These are phyloP conservation scores for Campylomormyrus numenius DNA, from an alignment of 2,113 vertebrate species.

Conservation along the genomic window DNA sequence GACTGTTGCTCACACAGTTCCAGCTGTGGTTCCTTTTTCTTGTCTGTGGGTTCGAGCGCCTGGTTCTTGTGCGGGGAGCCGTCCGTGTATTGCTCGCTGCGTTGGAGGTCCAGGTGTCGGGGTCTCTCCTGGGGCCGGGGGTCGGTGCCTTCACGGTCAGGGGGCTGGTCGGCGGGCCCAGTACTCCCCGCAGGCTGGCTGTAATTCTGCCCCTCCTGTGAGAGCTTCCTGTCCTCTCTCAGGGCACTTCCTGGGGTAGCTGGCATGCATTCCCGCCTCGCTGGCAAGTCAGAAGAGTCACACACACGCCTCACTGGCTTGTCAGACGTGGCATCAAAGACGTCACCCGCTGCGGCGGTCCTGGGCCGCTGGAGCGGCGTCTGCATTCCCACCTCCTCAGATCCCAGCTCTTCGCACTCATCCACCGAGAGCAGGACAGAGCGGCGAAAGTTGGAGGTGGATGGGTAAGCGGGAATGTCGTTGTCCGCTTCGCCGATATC, in stretches of 20 bases:
- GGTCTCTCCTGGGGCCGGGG: constrained; percentile 81
- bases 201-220: constrained; percentile 5
- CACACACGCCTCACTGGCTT: constrained; percentile 36
- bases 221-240: constrained; percentile 41
- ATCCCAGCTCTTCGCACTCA: constrained; percentile 92
- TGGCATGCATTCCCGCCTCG: constrained; percentile 42
- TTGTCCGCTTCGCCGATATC: constrained; percentile 75
- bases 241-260: constrained; percentile 38
- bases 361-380: constrained; percentile 50
- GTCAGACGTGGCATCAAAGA: constrained; percentile 68
- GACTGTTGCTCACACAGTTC: constrained; percentile 77
- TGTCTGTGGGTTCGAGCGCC: constrained; percentile 63
- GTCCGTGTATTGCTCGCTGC: constrained; percentile 66
- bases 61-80: constrained; percentile 59
- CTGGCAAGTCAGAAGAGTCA: constrained; percentile 40
- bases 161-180: neutral
- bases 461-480: constrained; percentile 60
- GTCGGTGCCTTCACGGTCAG: constrained; percentile 50
- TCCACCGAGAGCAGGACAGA: constrained; percentile 92
- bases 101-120: constrained; percentile 81
- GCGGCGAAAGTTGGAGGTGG: constrained; percentile 74
- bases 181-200: constrained; percentile 7
- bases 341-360: constrained; percentile 68
- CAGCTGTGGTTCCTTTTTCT: constrained; percentile 68
- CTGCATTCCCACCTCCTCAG: constrained; percentile 73